Conservation (phyloP, 2,888 invertebrate species). For the Trachelus iudaicus region DNA sequence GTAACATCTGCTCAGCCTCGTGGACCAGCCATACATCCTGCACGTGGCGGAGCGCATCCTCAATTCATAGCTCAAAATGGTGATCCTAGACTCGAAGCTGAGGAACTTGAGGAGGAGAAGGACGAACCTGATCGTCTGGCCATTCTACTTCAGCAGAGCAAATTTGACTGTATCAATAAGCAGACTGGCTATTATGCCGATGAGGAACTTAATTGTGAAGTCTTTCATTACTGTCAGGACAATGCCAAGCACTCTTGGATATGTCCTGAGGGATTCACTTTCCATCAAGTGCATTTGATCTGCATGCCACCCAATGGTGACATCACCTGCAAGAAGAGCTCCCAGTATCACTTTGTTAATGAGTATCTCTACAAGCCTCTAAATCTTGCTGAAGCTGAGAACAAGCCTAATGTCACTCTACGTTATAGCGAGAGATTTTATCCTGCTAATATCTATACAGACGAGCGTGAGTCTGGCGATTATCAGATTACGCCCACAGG, state of each 20-base stretch:
- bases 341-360: slow-evolving; percentile 92
- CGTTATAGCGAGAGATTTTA: slow-evolving; percentile 87
- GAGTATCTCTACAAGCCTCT: slow-evolving; percentile 91
- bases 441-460: slow-evolving; percentile 79
- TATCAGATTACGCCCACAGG: slow-evolving; percentile 52
- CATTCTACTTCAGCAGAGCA: slow-evolving; percentile 82
- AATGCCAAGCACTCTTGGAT: slow-evolving; percentile 92
- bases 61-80: too few species aligned
- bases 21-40: slow-evolving; percentile 14
- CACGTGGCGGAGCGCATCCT: too few species aligned
- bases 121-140: slow-evolving; percentile 88
- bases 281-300: slow-evolving; percentile 91
- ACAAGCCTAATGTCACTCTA: slow-evolving; percentile 80
- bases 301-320: slow-evolving; percentile 93
- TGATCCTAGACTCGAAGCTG: slow-evolving; percentile 63
- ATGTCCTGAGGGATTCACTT: slow-evolving; percentile 90
- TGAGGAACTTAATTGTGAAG: slow-evolving; percentile 87
- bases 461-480: slow-evolving; percentile 57
- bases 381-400: slow-evolving; percentile 84
- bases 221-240: slow-evolving; percentile 94
- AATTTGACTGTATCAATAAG: slow-evolving; percentile 83
- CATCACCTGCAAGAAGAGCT: slow-evolving; percentile 89
- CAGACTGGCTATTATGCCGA: slow-evolving; percentile 93
- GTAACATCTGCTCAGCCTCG: slow-evolving; percentile 28
- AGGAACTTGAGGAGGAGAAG: slow-evolving; percentile 79